Percentiles rank a stretch among this genome's conserved stretches.
Evolutionary conservation across 2,888 invertebrate genomes (phyloP).

Genomic region (Lymantria dispar): DNA sequence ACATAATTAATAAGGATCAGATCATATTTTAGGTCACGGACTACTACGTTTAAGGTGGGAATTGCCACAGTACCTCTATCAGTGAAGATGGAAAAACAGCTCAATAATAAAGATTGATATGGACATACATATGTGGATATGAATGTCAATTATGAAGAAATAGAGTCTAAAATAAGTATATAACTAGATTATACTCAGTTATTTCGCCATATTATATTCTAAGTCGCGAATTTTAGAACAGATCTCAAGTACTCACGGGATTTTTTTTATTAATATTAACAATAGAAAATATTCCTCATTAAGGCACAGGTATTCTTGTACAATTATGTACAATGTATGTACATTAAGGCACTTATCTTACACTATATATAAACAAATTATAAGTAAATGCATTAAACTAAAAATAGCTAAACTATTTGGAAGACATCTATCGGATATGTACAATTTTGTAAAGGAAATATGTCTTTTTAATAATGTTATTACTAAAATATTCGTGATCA

Average conservation of each 20-base stretch:
- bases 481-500: conserved; percentile 13
- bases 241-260: neutral
- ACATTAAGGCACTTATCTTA: conserved; percentile 38
- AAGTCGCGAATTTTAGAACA: neutral
- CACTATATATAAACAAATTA: conserved; percentile 18
- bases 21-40: too few species aligned
- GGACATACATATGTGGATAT: too few species aligned
- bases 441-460: conserved; percentile 40
- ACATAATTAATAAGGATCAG: too few species aligned
- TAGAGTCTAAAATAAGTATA: too few species aligned
- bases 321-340: conserved; percentile 38
- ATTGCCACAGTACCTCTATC: too few species aligned
- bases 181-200: too few species aligned
- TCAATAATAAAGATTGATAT: too few species aligned
- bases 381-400: conserved; percentile 42
- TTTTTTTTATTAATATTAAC: conserved; percentile 23
- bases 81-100: too few species aligned
- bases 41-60: too few species aligned
- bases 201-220: neutral
- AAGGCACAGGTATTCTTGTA: conserved; percentile 53
- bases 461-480: conserved; percentile 62
- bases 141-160: too few species aligned
- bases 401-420: conserved; percentile 48
- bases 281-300: conserved; percentile 19
- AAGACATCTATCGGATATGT: conserved; percentile 59